A percentile compares a stretch with the other conserved stretches of the same genome.
These are phyloP conservation scores for Sebastes matsubarae DNA, from an alignment of 2,797 vertebrate genomes.

Conservation along the genomic window DNA sequence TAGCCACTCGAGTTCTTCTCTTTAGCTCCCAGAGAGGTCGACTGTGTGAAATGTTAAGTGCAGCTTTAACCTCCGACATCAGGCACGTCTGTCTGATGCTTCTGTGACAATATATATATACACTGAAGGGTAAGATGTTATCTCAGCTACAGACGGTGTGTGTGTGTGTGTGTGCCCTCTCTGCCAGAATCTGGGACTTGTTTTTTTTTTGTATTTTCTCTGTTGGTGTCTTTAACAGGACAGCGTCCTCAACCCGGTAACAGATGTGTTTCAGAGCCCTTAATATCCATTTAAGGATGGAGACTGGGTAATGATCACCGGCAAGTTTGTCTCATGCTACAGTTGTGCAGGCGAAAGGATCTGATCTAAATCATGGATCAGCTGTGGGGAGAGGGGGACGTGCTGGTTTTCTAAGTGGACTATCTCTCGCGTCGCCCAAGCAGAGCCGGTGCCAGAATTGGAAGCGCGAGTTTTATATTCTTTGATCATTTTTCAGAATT, in stretches of 20 bases:
- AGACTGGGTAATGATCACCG: slow-evolving; percentile 79
- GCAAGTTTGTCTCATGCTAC: slow-evolving; percentile 80
- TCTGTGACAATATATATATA: slow-evolving; percentile 1
- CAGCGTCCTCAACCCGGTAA: slow-evolving; percentile 71
- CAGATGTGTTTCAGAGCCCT: slow-evolving; percentile 83
- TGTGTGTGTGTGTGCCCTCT: slow-evolving; percentile 2
- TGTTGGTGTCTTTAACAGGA: slow-evolving; percentile 45
- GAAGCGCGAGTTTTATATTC: slow-evolving; percentile 88
- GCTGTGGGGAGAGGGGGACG: slow-evolving; percentile 27
- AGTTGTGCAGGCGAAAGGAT: slow-evolving; percentile 77
- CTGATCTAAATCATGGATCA: slow-evolving; percentile 62
- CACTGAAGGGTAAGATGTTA: slow-evolving; percentile 16
- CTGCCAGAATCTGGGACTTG: slow-evolving; percentile 44
- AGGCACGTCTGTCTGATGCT: slow-evolving; percentile 21
- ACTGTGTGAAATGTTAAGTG: slow-evolving; percentile 32
- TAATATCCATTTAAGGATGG: slow-evolving; percentile 81
- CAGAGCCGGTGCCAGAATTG: slow-evolving; percentile 82
- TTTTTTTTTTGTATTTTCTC: slow-evolving; percentile 30
- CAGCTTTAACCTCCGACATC: slow-evolving; percentile 31
- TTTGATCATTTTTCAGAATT: slow-evolving; percentile 85
- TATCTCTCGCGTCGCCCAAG: slow-evolving; percentile 60
- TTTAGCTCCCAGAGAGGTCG: slow-evolving; percentile 50
- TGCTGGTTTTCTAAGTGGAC: slow-evolving; percentile 58
- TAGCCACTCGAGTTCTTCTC: slow-evolving; percentile 37
- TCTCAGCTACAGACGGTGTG: slow-evolving; percentile 28